Percentiles rank a stretch among this genome's conserved stretches.
Conservation (phyloP, 1,140 invertebrate genomes). For the Macrotrachela quadricornifera region DNA sequence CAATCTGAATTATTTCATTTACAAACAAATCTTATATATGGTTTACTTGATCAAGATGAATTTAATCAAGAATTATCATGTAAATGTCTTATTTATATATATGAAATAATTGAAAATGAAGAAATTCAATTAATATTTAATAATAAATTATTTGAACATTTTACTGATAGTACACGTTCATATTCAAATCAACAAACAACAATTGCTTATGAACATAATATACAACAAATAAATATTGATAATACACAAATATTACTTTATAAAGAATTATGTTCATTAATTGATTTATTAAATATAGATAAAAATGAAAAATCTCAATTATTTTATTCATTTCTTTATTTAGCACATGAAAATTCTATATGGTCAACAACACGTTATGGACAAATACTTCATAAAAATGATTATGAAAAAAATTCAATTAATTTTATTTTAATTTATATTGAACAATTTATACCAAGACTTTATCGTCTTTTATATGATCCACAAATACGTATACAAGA, state of each 20-base stretch:
- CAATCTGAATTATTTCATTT: constrained; percentile 45
- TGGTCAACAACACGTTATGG: constrained; percentile 58
- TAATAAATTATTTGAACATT: constrained; percentile 43
- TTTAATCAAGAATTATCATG: constrained; percentile 71
- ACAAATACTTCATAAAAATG: background rate
- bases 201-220: too few relatives aligned
- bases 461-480: constrained; percentile 64
- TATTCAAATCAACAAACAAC: too few relatives aligned
- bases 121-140: constrained; percentile 48
- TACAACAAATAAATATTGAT: too few relatives aligned
- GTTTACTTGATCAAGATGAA: constrained; percentile 63
- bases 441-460: constrained; percentile 58
- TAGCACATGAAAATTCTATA: constrained; percentile 72
- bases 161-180: too few relatives aligned
- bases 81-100: constrained; percentile 65
- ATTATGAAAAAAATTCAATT: constrained; percentile 3
- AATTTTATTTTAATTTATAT: constrained; percentile 4
- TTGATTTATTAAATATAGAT: too few relatives aligned
- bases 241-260: too few relatives aligned
- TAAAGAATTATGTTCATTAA: constrained; percentile 58
- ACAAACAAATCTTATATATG: constrained; percentile 63
- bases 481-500: constrained; percentile 67
- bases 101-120: constrained; percentile 47
- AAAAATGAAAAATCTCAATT: too few relatives aligned
- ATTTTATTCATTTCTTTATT: constrained; percentile 75